Evolutionary conservation across 2,113 vertebrate genomes (phyloP).

Genomic region (Jacana jacana): DNA sequence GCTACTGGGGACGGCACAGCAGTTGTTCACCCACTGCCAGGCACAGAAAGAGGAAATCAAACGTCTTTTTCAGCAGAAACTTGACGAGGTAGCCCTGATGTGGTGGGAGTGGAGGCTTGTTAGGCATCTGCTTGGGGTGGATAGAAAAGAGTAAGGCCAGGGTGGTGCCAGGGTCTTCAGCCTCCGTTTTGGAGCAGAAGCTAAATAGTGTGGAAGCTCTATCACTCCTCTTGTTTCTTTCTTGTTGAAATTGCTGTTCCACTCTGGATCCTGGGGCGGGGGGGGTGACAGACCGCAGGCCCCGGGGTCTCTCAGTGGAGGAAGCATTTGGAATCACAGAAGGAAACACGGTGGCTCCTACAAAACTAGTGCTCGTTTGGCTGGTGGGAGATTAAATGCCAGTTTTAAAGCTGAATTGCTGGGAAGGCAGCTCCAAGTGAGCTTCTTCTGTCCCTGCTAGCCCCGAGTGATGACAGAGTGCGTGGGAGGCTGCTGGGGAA

Average conservation of each 20-base stretch:
- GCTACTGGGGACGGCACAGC: conserved; percentile 87
- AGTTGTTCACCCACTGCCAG: conserved; percentile 89
- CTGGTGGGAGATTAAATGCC: background rate
- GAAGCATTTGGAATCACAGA: background rate
- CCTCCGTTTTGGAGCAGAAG: background rate
- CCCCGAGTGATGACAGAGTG: background rate
- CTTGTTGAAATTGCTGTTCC: background rate
- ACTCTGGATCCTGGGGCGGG: background rate
- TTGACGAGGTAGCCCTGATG: conserved; percentile 86
- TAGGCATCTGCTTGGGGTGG: background rate
- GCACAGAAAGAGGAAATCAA: conserved; percentile 93
- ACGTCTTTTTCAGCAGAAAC: conserved; percentile 92
- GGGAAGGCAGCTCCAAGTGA: background rate
- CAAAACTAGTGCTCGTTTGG: background rate
- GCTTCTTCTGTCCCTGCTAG: background rate
- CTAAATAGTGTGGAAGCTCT: background rate
- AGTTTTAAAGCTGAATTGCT: background rate
- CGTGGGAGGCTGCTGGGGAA: background rate
- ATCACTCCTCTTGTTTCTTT: background rate
- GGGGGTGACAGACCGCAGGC: background rate
- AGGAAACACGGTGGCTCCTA: background rate
- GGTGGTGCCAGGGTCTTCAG: background rate
- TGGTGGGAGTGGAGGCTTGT: background rate
- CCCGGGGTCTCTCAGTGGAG: background rate
- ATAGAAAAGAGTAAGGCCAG: background rate